Percentiles rank a stretch among this genome's conserved stretches.
Conservation (phyloP, 2,797 vertebrate genomes). For the Caiman crocodilus region DNA sequence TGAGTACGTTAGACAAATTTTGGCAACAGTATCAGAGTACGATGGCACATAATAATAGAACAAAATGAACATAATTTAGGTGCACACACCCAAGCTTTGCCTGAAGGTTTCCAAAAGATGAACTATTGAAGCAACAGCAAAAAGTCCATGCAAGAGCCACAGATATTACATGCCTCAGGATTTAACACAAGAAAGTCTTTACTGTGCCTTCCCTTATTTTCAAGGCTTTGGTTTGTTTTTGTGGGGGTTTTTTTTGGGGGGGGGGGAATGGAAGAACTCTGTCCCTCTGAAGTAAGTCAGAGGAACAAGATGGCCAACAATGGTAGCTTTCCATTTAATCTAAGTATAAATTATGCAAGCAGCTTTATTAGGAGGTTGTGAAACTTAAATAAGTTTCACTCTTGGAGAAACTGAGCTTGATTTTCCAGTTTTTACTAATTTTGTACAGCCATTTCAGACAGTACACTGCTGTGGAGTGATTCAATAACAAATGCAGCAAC, state of each 20-base stretch:
- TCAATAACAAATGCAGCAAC: neutral
- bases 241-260: too few species aligned
- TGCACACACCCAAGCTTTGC: neutral
- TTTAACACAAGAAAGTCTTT: neutral
- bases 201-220: neutral
- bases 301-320: neutral
- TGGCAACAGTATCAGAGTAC: neutral
- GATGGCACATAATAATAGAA: slow-evolving; percentile 5
- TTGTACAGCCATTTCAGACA: neutral
- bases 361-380: neutral
- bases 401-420: neutral
- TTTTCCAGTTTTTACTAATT: neutral
- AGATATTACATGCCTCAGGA: neutral
- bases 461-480: neutral
- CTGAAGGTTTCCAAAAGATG: slow-evolving; percentile 15
- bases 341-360: neutral
- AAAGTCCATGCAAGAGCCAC: neutral
- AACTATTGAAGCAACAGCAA: neutral
- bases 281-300: neutral
- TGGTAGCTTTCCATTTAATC: neutral
- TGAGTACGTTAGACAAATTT: neutral
- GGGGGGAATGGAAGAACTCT: too few species aligned
- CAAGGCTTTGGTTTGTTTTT: neutral
- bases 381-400: neutral
- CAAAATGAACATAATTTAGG: neutral